Evolutionary conservation across 2,797 vertebrate genomes (phyloP).

Genomic region (Paramormyrops hopkinsi): DNA sequence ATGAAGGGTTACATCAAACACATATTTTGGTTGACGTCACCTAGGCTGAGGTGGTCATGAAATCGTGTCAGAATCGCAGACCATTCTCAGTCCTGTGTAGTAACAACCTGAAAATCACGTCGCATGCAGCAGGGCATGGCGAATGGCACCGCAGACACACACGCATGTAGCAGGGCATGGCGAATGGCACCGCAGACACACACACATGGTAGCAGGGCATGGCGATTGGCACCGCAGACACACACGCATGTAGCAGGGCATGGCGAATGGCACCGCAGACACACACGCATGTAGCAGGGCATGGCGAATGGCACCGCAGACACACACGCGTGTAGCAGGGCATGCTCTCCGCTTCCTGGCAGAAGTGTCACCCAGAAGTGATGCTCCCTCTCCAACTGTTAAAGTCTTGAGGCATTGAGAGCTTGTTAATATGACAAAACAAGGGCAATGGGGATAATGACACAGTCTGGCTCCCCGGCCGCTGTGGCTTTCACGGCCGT

Average conservation of each 20-base stretch:
- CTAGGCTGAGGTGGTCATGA: not conserved
- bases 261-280: not conserved
- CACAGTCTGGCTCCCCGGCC: conserved; percentile 31
- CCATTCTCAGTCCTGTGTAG: not conserved
- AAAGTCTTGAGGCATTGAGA: not conserved
- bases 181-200: too few species aligned
- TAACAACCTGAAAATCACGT: not conserved
- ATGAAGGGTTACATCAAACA: not conserved
- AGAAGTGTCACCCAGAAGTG: not conserved
- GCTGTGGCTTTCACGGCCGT: not conserved
- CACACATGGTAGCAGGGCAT: not conserved
- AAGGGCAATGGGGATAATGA: conserved; percentile 32
- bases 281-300: too few species aligned
- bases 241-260: not conserved
- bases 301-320: too few species aligned
- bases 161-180: too few species aligned
- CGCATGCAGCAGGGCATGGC: not conserved
- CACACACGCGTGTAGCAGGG: too few species aligned
- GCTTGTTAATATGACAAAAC: conserved; percentile 28
- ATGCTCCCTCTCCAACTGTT: not conserved
- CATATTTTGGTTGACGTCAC: not conserved
- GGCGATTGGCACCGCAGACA: not conserved
- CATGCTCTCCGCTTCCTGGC: not conserved
- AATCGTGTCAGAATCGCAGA: not conserved
- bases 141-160: too few species aligned